A percentile compares a stretch with the other conserved stretches of the same genome.
Conservation (phyloP, 1,140 invertebrate genomes). For the fruit fly (Drosophila melanogaster) region DNA sequence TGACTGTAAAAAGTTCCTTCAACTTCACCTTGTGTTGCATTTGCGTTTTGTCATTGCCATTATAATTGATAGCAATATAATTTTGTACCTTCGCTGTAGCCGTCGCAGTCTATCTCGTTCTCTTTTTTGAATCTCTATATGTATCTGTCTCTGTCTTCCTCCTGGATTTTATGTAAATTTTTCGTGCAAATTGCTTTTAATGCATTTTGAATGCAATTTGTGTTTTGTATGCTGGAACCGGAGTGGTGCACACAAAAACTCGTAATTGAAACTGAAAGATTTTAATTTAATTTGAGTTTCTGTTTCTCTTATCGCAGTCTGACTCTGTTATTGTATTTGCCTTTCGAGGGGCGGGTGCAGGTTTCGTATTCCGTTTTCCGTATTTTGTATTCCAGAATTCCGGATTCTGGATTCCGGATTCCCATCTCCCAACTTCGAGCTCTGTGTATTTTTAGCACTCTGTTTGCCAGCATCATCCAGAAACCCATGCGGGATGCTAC, state of each 20-base stretch:
- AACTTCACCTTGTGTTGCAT: conserved; percentile 72
- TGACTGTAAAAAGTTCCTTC: conserved; percentile 42
- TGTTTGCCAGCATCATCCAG: conserved; percentile 26
- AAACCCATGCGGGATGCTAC: conserved; percentile 49
- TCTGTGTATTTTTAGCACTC: conserved; percentile 54
- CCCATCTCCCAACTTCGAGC: conserved; percentile 14
- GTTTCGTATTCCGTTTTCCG: background rate
- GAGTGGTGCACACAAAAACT: conserved; percentile 78
- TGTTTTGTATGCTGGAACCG: conserved; percentile 81
- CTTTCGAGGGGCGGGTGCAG: conserved; percentile 3
- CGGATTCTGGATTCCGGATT: conserved; percentile 5
- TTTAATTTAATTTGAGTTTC: conserved; percentile 83
- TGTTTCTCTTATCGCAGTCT: conserved; percentile 74
- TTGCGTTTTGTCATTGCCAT: conserved; percentile 81
- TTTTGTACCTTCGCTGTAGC: conserved; percentile 49
- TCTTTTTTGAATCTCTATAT: background rate
- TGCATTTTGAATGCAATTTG: conserved; percentile 83
- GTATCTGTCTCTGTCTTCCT: conserved; percentile 11
- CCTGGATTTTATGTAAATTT: conserved; percentile 75
- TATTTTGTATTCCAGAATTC: conserved; percentile 7
- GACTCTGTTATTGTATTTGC: conserved; percentile 53
- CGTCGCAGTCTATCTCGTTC: background rate
- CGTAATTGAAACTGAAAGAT: conserved; percentile 83
- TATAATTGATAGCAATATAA: conserved; percentile 81
- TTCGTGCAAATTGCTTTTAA: conserved; percentile 82